These are phyloP conservation scores for Eriosoma lanigerum DNA, from an alignment of 1,140 invertebrate genomes.

Conservation along the genomic window DNA sequence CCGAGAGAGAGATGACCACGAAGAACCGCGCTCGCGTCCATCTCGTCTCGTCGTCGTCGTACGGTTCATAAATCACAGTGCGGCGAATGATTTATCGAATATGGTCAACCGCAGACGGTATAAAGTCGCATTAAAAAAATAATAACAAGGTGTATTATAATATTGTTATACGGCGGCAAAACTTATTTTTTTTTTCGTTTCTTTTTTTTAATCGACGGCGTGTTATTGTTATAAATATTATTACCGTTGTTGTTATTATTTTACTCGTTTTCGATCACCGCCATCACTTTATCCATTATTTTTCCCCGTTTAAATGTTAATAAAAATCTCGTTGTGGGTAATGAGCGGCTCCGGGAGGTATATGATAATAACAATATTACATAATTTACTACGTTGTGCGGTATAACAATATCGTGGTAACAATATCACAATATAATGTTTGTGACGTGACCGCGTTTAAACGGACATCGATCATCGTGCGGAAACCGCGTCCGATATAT, in stretches of 20 bases:
- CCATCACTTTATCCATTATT: background rate
- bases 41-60: background rate
- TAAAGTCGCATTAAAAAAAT: background rate
- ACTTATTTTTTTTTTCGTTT: too few species aligned
- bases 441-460: background rate
- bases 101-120: background rate
- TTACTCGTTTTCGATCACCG: background rate
- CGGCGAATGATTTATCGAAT: constrained; percentile 2
- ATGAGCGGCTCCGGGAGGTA: background rate
- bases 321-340: background rate
- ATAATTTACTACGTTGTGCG: too few species aligned
- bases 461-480: background rate
- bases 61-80: background rate
- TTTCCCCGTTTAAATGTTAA: background rate
- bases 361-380: background rate
- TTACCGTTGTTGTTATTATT: background rate
- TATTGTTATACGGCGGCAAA: too few species aligned
- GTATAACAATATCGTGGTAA: too few species aligned
- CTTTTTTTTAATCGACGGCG: background rate
- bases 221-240: too few species aligned
- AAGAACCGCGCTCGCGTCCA: background rate
- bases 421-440: background rate
- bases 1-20: constrained; percentile 5
- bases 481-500: background rate
- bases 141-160: constrained; percentile 1